Base-by-base conservation (phyloP, 1,140 invertebrate species). In the Dendroctonus ponderosae region DNA sequence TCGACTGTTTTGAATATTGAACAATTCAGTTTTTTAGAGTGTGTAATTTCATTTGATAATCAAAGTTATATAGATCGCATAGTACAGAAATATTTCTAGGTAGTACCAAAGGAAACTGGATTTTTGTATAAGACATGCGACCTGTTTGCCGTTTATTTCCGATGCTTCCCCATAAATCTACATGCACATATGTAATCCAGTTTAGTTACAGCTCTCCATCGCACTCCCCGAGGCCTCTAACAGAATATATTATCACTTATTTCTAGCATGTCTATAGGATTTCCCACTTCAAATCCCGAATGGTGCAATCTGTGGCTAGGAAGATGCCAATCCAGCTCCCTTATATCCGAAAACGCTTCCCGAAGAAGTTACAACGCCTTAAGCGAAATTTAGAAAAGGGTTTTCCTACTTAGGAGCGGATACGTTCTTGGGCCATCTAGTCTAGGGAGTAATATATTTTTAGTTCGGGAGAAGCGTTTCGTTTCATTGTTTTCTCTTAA, bases 231-330 rank as follows among this genome's bases (percentile, higher is more conserved):
- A 39, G 54, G 46, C 52, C 26, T 46, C 62, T 9, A 58, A 57
- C 54, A 41, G 62, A 65, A 65, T 65, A 65, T 65, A 65, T 65
- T 65, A 65, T 65, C 62, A 65, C 62, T 65, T 65, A 65, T 65
- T 65, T 65, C 53, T 49, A 37, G 53, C 62, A 44, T 65, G 62
- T 65, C 54, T 65, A 65, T 65, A 58, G 62, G 62, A 65, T 58
- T 65, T 58, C 58, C 54, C 54, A 50, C 44, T 57, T 38, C n/a
- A 48, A 58, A 65, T 65, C 54, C 54, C 53, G 54, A 65, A 58
- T 58, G 46, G 43, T 65, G 62, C 62, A 65, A 65, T 65, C 62
- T 65, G 62, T 40, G 53, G 54, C 62, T 53, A 46, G n/a, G 54
- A 65, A 65, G 62, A 58, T 50, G 62, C 62, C 62, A 65, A 65